A percentile compares a stretch with the other conserved stretches of the same genome.
Conservation (phyloP, 2,888 invertebrate species). For the Rambutsinella grinnellia region DNA sequence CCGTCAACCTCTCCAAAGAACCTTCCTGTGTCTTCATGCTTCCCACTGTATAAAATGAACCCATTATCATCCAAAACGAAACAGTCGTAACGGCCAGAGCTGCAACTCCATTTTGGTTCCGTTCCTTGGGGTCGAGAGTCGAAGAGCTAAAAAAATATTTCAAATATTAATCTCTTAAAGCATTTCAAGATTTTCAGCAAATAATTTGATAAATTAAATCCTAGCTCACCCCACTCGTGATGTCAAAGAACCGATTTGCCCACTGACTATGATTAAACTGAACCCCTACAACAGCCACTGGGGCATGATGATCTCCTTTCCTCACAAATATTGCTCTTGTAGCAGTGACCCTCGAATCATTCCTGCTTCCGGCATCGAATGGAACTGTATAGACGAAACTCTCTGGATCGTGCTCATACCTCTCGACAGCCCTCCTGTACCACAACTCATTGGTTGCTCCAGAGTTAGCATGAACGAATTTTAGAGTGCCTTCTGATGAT, state of each 20-base stretch:
- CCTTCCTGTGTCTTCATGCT: slow-evolving; percentile 84
- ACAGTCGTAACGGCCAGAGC: slow-evolving; percentile 89
- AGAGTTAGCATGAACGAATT: slow-evolving; percentile 80
- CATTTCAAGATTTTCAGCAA: no score
- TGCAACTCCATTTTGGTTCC: slow-evolving; percentile 73
- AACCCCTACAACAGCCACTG: slow-evolving; percentile 92
- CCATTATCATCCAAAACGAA: slow-evolving; percentile 96
- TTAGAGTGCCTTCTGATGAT: slow-evolving; percentile 67
- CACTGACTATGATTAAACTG: slow-evolving; percentile 88
- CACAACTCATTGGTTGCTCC: slow-evolving; percentile 89
- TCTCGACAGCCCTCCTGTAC: slow-evolving; percentile 93
- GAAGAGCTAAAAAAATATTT: slow-evolving; percentile 11
- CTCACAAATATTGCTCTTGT: slow-evolving; percentile 92
- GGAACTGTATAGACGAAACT: slow-evolving; percentile 93
- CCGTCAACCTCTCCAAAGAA: slow-evolving; percentile 96
- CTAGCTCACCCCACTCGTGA: slow-evolving; percentile 73
- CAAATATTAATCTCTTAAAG: no score
- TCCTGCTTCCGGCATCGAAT: slow-evolving; percentile 77
- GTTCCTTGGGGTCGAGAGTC: not conserved
- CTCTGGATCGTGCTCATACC: slow-evolving; percentile 86
- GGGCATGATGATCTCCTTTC: slow-evolving; percentile 81
- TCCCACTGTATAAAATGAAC: slow-evolving; percentile 91
- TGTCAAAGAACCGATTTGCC: slow-evolving; percentile 87
- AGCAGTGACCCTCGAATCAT: slow-evolving; percentile 79
- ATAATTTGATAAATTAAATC: not conserved